Base-by-base conservation (phyloP, 2,888 invertebrate species). In the Ennomos erosarius region DNA sequence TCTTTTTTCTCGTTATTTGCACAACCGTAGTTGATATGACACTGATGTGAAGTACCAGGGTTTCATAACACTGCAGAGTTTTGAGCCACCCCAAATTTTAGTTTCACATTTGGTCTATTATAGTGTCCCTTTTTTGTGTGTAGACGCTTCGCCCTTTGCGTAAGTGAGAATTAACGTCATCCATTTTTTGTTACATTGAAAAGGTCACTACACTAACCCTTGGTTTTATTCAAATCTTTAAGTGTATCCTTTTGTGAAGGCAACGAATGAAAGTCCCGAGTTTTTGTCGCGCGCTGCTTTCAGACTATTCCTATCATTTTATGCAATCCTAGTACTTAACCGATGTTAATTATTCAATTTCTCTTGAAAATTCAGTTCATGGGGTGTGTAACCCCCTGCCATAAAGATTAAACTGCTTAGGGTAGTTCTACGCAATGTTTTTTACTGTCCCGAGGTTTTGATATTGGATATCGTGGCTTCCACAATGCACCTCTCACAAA, bases 401-500 rank as follows among this genome's bases (percentile, higher is more conserved):
- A 26, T 26, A 26, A 26, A 6, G 26, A 26, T 26, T 26, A 26
- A 6, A 26, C 4, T 26, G 26, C 26, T 26, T 26, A 26, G 1
- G 26, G 26, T 16, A 16, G 16, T 16, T 16, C 3, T 16, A 2
- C 3, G 16, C 16, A 26, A 6, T 26, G 26, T 26, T 26, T 26
- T 26, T 26, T 26, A n/a, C n/a, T 13, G 11, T 37, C 9, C 8
- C 13, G 37, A 38, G 5, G 26, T 42, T 44, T 45, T 70, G 68
- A 67, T 68, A 75, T 65, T 51, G 62, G 62, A 75, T 74, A 76
- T 62, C 57, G 62, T 62, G 56, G 76, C 74, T 75, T 75, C 55
- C 65, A 70, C 69, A 74, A 70, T 73, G 79, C 78, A 79, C 77
- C 71, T 75, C 74, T 73, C 72, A 71, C 70, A 50, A 44, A 42